Percentiles rank a stretch among this genome's conserved stretches.
Evolutionary conservation across 1,140 invertebrate genomes (phyloP).

Genomic region (Microplitis mediator): DNA sequence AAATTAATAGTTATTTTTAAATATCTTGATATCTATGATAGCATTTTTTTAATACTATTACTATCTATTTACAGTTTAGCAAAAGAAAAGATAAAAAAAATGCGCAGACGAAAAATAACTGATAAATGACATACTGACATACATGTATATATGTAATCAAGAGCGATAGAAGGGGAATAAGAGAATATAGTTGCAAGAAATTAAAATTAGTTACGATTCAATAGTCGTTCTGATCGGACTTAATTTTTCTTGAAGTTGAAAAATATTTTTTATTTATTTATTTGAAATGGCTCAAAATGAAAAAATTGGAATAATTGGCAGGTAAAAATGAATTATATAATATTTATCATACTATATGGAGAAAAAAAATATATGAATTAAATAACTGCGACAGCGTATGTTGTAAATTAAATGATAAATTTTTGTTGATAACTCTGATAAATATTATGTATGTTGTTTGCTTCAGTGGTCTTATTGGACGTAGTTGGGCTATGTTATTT

Average conservation of each 20-base stretch:
- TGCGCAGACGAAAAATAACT: too few species aligned
- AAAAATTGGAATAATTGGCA: conserved; percentile 73
- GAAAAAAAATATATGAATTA: conserved; percentile 4
- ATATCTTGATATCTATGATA: too few species aligned
- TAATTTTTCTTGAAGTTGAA: too few species aligned
- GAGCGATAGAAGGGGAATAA: too few species aligned
- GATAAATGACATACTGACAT: too few species aligned
- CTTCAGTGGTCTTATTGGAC: conserved; percentile 87
- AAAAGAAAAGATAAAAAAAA: too few species aligned
- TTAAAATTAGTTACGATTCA: background rate
- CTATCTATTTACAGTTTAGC: too few species aligned
- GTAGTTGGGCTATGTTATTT: conserved; percentile 95
- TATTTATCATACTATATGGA: conserved; percentile 18
- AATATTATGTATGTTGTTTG: conserved; percentile 28
- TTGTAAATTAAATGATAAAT: too few species aligned
- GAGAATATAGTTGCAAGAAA: too few species aligned
- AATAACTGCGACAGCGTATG: background rate
- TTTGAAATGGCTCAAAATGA: conserved; percentile 49
- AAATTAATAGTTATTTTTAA: too few species aligned
- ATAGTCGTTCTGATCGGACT: background rate
- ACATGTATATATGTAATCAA: too few species aligned
- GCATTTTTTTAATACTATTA: too few species aligned
- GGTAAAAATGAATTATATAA: conserved; percentile 51
- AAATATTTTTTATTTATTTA: background rate
- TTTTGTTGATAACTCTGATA: background rate